These are phyloP conservation scores for Hydrotaea diabolus DNA, from an alignment of 2,888 invertebrate species.

Conservation along the genomic window DNA sequence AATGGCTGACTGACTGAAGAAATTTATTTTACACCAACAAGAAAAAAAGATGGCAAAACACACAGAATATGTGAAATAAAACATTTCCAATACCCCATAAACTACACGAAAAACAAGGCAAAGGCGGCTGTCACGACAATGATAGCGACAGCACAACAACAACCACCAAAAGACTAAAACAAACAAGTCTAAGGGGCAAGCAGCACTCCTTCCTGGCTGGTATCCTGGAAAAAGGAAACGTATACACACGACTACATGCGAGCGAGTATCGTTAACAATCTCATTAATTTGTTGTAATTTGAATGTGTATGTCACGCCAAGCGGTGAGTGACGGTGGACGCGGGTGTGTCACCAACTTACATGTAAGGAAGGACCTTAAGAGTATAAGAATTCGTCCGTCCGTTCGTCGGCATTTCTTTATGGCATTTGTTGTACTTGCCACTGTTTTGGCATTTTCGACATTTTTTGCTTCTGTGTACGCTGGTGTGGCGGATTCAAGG, in stretches of 20 bases:
- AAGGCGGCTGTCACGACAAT: background rate
- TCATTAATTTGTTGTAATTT: conserved; percentile 57
- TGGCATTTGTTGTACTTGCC: background rate
- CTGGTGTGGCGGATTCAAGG: conserved; percentile 22
- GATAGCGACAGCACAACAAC: background rate
- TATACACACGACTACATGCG: background rate
- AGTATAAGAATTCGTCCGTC: background rate
- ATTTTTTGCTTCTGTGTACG: background rate
- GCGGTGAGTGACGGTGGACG: background rate
- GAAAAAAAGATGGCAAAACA: background rate
- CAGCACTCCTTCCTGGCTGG: background rate
- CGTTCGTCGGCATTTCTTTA: too few species aligned
- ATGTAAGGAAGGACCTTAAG: background rate
- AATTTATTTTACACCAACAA: conserved; percentile 38
- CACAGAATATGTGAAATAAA: background rate
- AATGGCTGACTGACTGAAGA: conserved; percentile 33
- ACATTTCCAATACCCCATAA: conserved; percentile 4
- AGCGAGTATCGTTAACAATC: conserved; percentile 47
- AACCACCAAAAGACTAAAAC: background rate
- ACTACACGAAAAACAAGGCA: too few species aligned
- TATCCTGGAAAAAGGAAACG: background rate
- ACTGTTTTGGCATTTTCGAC: background rate
- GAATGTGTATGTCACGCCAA: conserved; percentile 38
- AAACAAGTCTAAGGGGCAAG: background rate
- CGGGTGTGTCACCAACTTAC: background rate